Conservation (phyloP, 2,888 invertebrate species). For the Dorcus hopei region DNA sequence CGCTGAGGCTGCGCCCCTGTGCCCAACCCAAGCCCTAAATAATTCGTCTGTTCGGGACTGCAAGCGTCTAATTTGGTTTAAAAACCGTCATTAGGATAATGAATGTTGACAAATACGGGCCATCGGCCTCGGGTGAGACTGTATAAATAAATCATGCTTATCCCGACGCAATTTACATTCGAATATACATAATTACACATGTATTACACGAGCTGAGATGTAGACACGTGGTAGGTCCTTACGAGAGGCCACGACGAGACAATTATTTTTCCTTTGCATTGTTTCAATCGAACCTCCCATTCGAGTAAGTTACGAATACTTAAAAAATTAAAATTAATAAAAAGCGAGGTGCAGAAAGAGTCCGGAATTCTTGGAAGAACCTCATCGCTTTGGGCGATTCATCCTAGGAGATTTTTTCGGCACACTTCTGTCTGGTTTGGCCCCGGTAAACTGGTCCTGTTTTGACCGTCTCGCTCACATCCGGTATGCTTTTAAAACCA, state of each 20-base stretch:
- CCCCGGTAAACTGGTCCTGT: too few relatives aligned
- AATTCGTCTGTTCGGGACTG: constrained; percentile 7
- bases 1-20: constrained; percentile 5
- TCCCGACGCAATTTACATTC: constrained; percentile 27
- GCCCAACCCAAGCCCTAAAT: constrained; percentile 13
- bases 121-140: constrained; percentile 20
- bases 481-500: too few relatives aligned
- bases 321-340: too few relatives aligned
- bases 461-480: too few relatives aligned
- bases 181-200: constrained; percentile 32
- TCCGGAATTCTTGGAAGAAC: too few relatives aligned
- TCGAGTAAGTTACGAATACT: too few relatives aligned
- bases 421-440: too few relatives aligned
- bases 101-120: constrained; percentile 28
- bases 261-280: too few relatives aligned
- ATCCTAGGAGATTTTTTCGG: too few relatives aligned
- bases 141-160: constrained; percentile 29
- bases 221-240: constrained; percentile 18
- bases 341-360: too few relatives aligned
- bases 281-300: too few relatives aligned
- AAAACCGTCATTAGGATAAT: constrained; percentile 28
- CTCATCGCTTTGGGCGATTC: too few relatives aligned
- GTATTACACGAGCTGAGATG: constrained; percentile 27
- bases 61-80: constrained; percentile 20
- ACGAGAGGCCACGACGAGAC: neutral